Evolutionary conservation across 2,113 vertebrate species (phyloP).

Genomic region (Megalops atlanticus): DNA sequence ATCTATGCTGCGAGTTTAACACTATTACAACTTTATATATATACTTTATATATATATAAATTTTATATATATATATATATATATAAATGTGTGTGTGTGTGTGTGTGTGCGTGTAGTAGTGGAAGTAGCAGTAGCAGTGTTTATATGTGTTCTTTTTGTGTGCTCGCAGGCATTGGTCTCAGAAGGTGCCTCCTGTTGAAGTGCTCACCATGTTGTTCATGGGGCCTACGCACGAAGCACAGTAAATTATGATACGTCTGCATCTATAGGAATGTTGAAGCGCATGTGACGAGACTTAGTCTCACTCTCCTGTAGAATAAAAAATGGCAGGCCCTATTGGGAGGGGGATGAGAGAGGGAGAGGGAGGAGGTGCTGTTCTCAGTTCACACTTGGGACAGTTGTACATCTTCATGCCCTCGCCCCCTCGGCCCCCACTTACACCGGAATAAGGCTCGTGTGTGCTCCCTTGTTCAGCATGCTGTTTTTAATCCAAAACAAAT

Average conservation of each 20-base stretch:
- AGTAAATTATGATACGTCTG: constrained; percentile 5
- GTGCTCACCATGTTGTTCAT: neutral
- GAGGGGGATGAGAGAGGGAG: constrained; percentile 20
- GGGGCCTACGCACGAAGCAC: neutral
- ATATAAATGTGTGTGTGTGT: no score
- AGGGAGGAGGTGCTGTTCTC: constrained; percentile 27
- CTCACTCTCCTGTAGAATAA: constrained; percentile 58
- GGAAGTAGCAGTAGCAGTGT: neutral
- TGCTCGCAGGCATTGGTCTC: neutral
- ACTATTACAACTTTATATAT: no score
- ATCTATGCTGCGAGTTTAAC: no score
- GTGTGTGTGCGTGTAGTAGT: no score
- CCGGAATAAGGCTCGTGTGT: constrained; percentile 46
- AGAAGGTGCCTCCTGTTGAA: neutral
- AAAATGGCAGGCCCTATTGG: constrained; percentile 41
- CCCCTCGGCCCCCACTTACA: constrained; percentile 50
- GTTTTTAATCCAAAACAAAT: constrained; percentile 97
- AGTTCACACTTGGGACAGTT: constrained; percentile 65
- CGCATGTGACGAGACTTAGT: constrained; percentile 19
- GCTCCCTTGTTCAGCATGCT: constrained; percentile 63
- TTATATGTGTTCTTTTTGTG: neutral
- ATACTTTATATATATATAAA: no score
- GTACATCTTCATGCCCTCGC: constrained; percentile 73
- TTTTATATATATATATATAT: no score
- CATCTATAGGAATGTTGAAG: constrained; percentile 42